These are phyloP conservation scores for Hippocampus guttulatus DNA, from an alignment of 2,113 vertebrate genomes.

Conservation along the genomic window DNA sequence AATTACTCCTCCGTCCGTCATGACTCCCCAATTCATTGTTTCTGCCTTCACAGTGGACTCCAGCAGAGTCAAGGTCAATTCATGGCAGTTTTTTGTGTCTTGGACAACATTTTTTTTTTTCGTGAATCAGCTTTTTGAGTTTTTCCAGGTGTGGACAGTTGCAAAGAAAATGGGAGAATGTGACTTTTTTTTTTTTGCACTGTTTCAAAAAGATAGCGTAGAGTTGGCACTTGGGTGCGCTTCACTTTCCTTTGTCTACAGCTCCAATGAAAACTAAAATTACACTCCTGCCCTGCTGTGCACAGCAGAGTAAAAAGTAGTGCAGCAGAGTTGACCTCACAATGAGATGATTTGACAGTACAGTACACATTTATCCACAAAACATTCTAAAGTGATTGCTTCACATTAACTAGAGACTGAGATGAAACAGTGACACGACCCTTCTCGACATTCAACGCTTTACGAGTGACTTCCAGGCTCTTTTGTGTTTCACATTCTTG, in stretches of 20 bases:
- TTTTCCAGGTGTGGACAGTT: too few species aligned
- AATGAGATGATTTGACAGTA: constrained; percentile 25
- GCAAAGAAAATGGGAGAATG: too few species aligned
- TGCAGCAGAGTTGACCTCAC: constrained; percentile 6
- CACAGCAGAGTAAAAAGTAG: neutral
- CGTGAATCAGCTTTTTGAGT: neutral
- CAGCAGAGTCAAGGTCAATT: constrained; percentile 24
- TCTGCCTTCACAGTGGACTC: constrained; percentile 54
- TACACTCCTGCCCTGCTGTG: too few species aligned
- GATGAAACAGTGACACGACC: neutral
- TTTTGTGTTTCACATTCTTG: constrained; percentile 35
- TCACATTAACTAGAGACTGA: constrained; percentile 15
- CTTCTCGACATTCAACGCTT: constrained; percentile 40
- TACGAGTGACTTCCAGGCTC: constrained; percentile 19
- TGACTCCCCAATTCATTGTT: constrained; percentile 4
- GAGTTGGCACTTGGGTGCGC: constrained; percentile 35
- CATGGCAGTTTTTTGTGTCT: constrained; percentile 3
- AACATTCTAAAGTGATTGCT: constrained; percentile 15
- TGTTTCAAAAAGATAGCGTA: neutral
- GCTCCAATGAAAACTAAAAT: neutral
- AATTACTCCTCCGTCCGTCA: constrained; percentile 43
- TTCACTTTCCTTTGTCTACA: constrained; percentile 22
- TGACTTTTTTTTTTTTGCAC: neutral
- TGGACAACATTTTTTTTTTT: neutral
- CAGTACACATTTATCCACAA: neutral